These are phyloP conservation scores for Galleria mellonella DNA, from an alignment of 1,140 invertebrate species.

Conservation along the genomic window DNA sequence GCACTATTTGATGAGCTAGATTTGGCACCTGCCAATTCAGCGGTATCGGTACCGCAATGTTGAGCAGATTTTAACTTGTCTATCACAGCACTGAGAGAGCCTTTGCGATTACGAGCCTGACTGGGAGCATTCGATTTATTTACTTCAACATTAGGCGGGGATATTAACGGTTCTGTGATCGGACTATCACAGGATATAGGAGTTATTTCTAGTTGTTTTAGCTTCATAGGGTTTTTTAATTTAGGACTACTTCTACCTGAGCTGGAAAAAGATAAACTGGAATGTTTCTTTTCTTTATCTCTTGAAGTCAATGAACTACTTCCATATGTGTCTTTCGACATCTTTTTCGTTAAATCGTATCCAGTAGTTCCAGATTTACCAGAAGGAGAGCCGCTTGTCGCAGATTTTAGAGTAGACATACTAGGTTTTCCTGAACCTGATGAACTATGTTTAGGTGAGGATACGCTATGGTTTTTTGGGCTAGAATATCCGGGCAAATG, in stretches of 20 bases:
- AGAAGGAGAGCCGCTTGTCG: slow-evolving; percentile 76
- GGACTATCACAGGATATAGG: slow-evolving; percentile 60
- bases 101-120: slow-evolving; percentile 81
- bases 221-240: slow-evolving; percentile 79
- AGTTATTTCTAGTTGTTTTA: slow-evolving; percentile 80
- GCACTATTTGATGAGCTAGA: slow-evolving; percentile 47
- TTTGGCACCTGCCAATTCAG: slow-evolving; percentile 39
- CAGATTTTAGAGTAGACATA: slow-evolving; percentile 90
- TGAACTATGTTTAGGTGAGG: slow-evolving; percentile 84
- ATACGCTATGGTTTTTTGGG: slow-evolving; percentile 80
- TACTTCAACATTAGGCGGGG: slow-evolving; percentile 75
- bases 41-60: slow-evolving; percentile 75
- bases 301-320: slow-evolving; percentile 68
- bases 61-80: slow-evolving; percentile 89
- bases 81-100: slow-evolving; percentile 88
- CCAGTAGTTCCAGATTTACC: slow-evolving; percentile 63
- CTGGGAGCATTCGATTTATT: slow-evolving; percentile 74
- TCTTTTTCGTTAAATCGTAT: slow-evolving; percentile 67
- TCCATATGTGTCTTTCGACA: slow-evolving; percentile 71
- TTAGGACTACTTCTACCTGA: slow-evolving; percentile 78
- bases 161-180: slow-evolving; percentile 70
- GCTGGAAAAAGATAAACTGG: slow-evolving; percentile 70
- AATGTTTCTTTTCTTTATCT: slow-evolving; percentile 80
- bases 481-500: slow-evolving; percentile 78
- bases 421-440: slow-evolving; percentile 89